A percentile compares a stretch with the other conserved stretches of the same genome.
Conservation (phyloP, 1,140 invertebrate genomes). For the Apolygus lucorum region DNA sequence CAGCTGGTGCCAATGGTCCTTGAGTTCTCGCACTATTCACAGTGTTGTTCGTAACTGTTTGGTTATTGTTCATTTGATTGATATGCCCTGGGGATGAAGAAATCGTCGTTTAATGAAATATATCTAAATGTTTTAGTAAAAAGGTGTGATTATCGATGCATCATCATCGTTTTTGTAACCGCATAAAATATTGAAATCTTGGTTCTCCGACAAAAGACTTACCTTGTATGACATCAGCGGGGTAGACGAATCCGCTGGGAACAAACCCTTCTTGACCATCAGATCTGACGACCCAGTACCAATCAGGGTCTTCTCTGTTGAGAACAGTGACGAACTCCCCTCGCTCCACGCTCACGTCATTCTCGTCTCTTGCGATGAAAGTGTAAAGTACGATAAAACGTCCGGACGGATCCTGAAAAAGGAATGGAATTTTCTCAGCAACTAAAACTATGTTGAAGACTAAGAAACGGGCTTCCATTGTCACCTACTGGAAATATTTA, state of each 20-base stretch:
- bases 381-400: slow-evolving; percentile 87
- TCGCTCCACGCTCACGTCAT: slow-evolving; percentile 85
- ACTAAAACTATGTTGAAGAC: too few species aligned
- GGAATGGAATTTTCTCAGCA: too few species aligned
- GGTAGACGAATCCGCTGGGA: slow-evolving; percentile 89
- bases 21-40: slow-evolving; percentile 21
- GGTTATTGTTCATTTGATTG: slow-evolving; percentile 38
- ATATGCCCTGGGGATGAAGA: slow-evolving; percentile 42
- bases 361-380: slow-evolving; percentile 85
- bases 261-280: slow-evolving; percentile 94
- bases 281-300: slow-evolving; percentile 88
- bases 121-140: slow-evolving; percentile 10
- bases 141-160: too few species aligned
- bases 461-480: too few species aligned
- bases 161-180: too few species aligned
- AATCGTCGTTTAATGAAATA: slow-evolving; percentile 12
- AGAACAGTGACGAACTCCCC: slow-evolving; percentile 91
- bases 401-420: slow-evolving; percentile 65
- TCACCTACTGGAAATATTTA: too few species aligned
- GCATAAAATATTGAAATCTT: too few species aligned
- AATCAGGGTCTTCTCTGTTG: slow-evolving; percentile 87
- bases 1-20: slow-evolving; percentile 34
- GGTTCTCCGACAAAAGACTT: too few species aligned
- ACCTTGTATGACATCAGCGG: slow-evolving; percentile 71
- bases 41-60: slow-evolving; percentile 28